phyloP scores from a whole-genome alignment of 2,888 invertebrate species.

The Drosophila mimetica region DNA sequence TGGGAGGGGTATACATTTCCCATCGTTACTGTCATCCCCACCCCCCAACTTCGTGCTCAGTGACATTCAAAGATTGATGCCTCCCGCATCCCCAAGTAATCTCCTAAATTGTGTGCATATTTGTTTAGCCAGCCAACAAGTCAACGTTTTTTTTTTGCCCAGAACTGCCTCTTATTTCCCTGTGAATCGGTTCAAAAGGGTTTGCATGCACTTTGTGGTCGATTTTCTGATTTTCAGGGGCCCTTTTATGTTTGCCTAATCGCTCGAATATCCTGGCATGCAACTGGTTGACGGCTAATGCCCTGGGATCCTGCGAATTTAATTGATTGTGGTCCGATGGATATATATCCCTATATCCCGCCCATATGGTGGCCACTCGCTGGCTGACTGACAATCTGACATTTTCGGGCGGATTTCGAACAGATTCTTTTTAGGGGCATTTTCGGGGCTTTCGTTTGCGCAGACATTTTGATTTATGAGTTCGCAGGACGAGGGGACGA shows the following conservation, averaged over 20 bases:
- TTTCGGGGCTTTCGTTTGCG: conserved; percentile 61
- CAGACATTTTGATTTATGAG: conserved; percentile 77
- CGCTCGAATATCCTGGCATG: conserved; percentile 60
- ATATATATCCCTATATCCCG: conserved; percentile 35
- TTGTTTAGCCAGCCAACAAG: conserved; percentile 54
- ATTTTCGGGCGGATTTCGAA: conserved; percentile 30
- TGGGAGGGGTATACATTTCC: conserved; percentile 3
- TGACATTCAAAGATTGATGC: conserved; percentile 80
- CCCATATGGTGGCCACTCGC: conserved; percentile 27
- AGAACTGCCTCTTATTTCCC: not conserved
- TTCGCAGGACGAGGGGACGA: conserved; percentile 39
- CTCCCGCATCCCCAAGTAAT: conserved; percentile 71
- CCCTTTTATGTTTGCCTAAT: conserved; percentile 68
- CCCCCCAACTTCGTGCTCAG: conserved; percentile 36
- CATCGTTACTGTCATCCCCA: no score
- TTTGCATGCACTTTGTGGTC: conserved; percentile 52
- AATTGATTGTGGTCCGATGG: conserved; percentile 32
- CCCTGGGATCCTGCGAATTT: conserved; percentile 6
- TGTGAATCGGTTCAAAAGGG: conserved; percentile 4
- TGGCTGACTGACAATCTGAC: conserved; percentile 33
- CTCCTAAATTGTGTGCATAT: conserved; percentile 71
- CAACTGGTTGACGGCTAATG: conserved; percentile 47
- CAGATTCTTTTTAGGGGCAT: conserved; percentile 41
- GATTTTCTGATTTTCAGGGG: conserved; percentile 60
- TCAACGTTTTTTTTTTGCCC: conserved; percentile 31